Evolutionary conservation across 1,140 invertebrate species (phyloP), one percentile per base, ranked within the genome.

Genomic region (Camponotus floridanus): DNA sequence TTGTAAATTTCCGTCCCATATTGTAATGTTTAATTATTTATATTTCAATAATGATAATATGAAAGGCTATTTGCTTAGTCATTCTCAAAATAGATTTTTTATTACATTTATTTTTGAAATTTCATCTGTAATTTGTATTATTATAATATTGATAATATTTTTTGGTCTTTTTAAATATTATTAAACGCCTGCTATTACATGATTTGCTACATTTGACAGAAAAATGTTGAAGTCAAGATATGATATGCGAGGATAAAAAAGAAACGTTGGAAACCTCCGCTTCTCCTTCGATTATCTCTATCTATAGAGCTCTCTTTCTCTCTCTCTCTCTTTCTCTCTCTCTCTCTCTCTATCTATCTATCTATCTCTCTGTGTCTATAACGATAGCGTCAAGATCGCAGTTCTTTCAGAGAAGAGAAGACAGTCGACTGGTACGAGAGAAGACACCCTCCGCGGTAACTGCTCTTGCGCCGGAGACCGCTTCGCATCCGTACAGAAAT

Each of bases 401-500:
- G 31, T 84, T 87, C 80, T 74, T 85, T 88, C 67, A 73, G 11
- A 33, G 31, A 21, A 74, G 15, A 62, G 70, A 62, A 64, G 87
- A 88, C 78, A 78, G 78, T 84, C 68, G 86, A 65, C 85, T 80
- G 85, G 31, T 65, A 51, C 6, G 48, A 51, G 42, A 45, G 48
- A 51, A 48, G 48, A 51, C 42, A 48, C 11, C 42, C 74, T 76
- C 42, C 39, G 48, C 73, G 11, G 81, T 64, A 79, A 67, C 81
- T 74, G 80, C 87, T 80, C 39, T 86, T 65, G 79, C 87, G 88
- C 83, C 88, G 85, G 85, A 90, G 88, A 84, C 85, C 67, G 88
- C 88, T 73, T 83, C 87, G 85, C 78, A 87, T 85, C 79, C 85
- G 89, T 90, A 89, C 89, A 90, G 89, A 90, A 90, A 90, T 90